Percentiles rank a stretch among this genome's conserved stretches.
These are phyloP conservation scores for Ischnura elegans DNA, from an alignment of 2,888 invertebrate genomes.

Conservation along the genomic window DNA sequence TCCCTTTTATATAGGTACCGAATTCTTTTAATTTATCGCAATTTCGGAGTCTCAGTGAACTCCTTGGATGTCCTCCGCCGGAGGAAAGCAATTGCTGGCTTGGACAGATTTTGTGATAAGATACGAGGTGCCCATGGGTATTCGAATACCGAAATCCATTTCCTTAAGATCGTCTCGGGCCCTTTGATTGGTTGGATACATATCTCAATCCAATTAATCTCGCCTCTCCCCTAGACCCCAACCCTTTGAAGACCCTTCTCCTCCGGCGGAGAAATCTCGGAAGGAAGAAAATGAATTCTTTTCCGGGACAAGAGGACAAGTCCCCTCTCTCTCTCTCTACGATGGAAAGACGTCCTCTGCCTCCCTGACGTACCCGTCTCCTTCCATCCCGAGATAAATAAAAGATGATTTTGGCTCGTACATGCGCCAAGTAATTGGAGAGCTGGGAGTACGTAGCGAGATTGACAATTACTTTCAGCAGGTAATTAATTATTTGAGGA, in stretches of 20 bases:
- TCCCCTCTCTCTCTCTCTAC: not conserved
- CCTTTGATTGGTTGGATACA: not conserved
- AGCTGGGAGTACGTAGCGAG: too few relatives aligned
- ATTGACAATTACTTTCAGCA: too few relatives aligned
- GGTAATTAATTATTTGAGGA: too few relatives aligned
- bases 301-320: not conserved
- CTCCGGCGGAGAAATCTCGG: not conserved
- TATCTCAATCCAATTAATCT: not conserved
- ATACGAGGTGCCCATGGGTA: not conserved
- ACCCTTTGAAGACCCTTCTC: not conserved
- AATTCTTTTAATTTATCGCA: too few relatives aligned
- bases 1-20: too few relatives aligned
- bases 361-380: too few relatives aligned
- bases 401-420: too few relatives aligned
- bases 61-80: too few relatives aligned
- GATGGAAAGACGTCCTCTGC: not conserved
- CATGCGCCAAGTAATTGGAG: too few relatives aligned
- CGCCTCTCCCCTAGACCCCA: not conserved
- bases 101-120: constrained; percentile 10
- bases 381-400: not conserved
- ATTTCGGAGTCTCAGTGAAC: too few relatives aligned
- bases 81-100: not conserved
- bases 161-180: not conserved
- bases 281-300: not conserved
- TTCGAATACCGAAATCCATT: not conserved